phyloP scores from a whole-genome alignment of 1,140 invertebrate genomes.

The Trachymyrmex septentrionalis region DNA sequence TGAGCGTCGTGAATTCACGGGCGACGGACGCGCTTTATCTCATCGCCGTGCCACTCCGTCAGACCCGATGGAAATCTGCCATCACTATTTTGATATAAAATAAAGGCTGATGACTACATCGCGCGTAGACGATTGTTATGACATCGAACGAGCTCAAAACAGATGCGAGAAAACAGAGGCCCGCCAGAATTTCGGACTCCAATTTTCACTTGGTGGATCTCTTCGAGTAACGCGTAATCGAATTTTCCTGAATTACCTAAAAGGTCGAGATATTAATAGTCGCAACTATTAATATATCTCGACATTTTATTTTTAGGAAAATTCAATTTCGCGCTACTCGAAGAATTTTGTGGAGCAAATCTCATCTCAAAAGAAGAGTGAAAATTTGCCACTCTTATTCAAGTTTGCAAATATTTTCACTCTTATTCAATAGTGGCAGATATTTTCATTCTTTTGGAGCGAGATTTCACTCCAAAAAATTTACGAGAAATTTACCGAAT shows the following conservation, averaged over 20 bases:
- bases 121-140: background rate
- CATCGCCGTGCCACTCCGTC: background rate
- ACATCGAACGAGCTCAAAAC: no score
- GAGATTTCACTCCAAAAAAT: no score
- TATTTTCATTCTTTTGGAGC: no score
- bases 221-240: background rate
- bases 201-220: background rate
- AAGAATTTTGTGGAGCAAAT: no score
- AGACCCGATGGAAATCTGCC: slow-evolving; percentile 1
- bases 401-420: no score
- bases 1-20: slow-evolving; percentile 28
- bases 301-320: no score
- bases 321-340: no score
- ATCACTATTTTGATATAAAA: slow-evolving; percentile 17
- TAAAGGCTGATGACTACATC: background rate
- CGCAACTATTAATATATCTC: no score
- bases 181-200: background rate
- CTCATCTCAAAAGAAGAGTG: no score
- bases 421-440: no score
- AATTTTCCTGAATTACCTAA: background rate
- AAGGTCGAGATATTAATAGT: background rate
- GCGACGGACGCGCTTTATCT: slow-evolving; percentile 4
- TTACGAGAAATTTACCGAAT: background rate
- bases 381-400: no score
- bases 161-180: background rate